These are phyloP conservation scores for Falcaria lacertinaria DNA, from an alignment of 2,888 invertebrate genomes.

Conservation along the genomic window DNA sequence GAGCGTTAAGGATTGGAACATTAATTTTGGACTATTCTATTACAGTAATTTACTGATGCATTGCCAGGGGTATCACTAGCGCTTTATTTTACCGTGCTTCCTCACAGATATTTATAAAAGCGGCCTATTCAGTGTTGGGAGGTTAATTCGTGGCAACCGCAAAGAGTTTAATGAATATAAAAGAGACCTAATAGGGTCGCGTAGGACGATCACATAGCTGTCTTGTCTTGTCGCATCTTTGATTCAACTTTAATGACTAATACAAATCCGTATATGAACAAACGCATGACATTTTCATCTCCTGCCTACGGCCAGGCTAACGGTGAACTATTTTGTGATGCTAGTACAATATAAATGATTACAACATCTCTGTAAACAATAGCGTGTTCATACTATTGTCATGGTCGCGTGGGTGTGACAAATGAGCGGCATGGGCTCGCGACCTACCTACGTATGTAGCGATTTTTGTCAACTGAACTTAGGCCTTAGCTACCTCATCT, in stretches of 20 bases:
- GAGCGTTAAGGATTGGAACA: too few relatives aligned
- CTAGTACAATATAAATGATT: constrained; percentile 15
- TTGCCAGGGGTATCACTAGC: too few relatives aligned
- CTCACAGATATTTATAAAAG: too few relatives aligned
- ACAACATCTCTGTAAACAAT: constrained; percentile 44
- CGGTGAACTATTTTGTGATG: not conserved
- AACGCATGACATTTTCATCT: not conserved
- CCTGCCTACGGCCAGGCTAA: not conserved
- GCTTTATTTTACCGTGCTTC: too few relatives aligned
- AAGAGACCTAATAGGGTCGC: too few relatives aligned
- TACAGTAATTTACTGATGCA: too few relatives aligned
- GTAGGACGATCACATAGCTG: too few relatives aligned
- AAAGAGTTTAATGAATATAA: too few relatives aligned
- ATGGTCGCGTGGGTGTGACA: constrained; percentile 50
- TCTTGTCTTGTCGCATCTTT: not conserved
- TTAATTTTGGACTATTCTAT: too few relatives aligned
- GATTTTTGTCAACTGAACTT: constrained; percentile 22
- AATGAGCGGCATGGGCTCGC: constrained; percentile 35
- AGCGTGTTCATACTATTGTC: constrained; percentile 40
- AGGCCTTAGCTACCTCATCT: constrained; percentile 10
- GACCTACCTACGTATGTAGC: constrained; percentile 11
- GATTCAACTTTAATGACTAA: not conserved
- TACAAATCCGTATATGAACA: not conserved
- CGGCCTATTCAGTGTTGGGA: too few relatives aligned
- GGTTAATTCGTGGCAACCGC: too few relatives aligned